Percentiles rank a stretch among this genome's conserved stretches.
Conservation (phyloP, 2,113 vertebrate species). For the Taurulus bubalis region DNA sequence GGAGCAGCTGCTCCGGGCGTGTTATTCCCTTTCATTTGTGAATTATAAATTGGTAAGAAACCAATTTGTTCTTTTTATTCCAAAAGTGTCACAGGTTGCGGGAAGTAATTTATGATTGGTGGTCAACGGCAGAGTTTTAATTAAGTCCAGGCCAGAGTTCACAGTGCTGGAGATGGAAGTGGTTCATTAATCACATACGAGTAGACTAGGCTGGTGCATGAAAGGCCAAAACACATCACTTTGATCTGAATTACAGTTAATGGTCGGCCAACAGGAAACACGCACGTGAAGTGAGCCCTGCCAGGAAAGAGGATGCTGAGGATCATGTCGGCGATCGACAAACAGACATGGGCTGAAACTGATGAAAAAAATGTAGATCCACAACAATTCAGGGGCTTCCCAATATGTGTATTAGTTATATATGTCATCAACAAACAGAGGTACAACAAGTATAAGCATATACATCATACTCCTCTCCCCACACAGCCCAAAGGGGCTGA, state of each 20-base stretch:
- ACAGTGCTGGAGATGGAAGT: slow-evolving; percentile 68
- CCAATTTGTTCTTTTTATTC: slow-evolving; percentile 66
- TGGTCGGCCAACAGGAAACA: slow-evolving; percentile 49
- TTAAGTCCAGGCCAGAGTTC: slow-evolving; percentile 77
- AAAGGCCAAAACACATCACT: slow-evolving; percentile 69
- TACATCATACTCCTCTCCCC: no score
- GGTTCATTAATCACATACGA: slow-evolving; percentile 77
- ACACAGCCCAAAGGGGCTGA: no score
- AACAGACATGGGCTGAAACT: background rate
- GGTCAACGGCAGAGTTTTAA: slow-evolving; percentile 77
- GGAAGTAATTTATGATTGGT: slow-evolving; percentile 79
- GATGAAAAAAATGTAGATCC: background rate
- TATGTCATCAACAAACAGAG: background rate
- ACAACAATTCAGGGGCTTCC: background rate
- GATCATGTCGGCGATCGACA: slow-evolving; percentile 7
- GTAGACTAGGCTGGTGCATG: slow-evolving; percentile 24
- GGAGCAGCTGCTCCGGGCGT: slow-evolving; percentile 3
- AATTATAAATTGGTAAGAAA: slow-evolving; percentile 67
- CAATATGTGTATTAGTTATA: background rate
- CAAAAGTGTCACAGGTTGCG: slow-evolving; percentile 64
- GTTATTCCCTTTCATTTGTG: slow-evolving; percentile 49
- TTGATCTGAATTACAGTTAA: slow-evolving; percentile 66
- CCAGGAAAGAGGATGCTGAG: background rate
- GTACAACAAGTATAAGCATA: background rate
- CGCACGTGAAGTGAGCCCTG: slow-evolving; percentile 37